Conservation (phyloP, 2,888 invertebrate genomes). For the Embidobia sp. region DNA sequence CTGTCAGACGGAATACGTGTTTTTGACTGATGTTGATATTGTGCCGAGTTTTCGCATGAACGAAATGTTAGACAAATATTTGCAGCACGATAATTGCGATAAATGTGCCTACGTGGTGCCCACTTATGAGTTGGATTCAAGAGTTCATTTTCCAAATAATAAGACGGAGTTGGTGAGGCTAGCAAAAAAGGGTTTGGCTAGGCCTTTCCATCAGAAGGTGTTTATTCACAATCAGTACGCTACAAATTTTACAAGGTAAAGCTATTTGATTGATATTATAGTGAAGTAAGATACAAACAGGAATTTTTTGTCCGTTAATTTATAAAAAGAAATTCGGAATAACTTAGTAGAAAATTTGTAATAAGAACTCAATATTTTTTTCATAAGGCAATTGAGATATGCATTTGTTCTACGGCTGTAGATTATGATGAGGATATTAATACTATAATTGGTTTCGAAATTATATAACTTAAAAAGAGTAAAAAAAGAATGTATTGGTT, state of each 20-base stretch:
- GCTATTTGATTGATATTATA: neutral
- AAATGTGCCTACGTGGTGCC: conserved; percentile 94
- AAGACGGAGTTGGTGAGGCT: conserved; percentile 90
- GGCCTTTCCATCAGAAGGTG: conserved; percentile 95
- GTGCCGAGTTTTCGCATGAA: conserved; percentile 89
- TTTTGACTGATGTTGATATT: conserved; percentile 94
- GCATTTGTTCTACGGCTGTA: too few relatives aligned
- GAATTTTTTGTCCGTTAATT: too few relatives aligned
- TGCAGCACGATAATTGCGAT: conserved; percentile 84
- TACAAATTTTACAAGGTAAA: conserved; percentile 90
- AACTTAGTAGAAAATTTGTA: neutral
- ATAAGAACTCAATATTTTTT: too few relatives aligned
- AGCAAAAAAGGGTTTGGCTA: conserved; percentile 89
- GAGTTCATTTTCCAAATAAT: conserved; percentile 90
- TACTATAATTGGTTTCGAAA: too few relatives aligned
- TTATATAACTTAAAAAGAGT: too few relatives aligned
- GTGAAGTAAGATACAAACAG: too few relatives aligned
- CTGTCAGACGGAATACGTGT: conserved; percentile 90
- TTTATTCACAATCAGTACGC: conserved; percentile 96
- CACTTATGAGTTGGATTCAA: conserved; percentile 92
- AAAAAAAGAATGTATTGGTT: too few relatives aligned
- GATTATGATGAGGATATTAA: too few relatives aligned
- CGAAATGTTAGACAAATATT: conserved; percentile 86
- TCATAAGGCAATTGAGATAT: too few relatives aligned
- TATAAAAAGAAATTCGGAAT: neutral